Evolutionary conservation across 1,140 invertebrate genomes (phyloP).

Genomic region (Aphelinus atriplicis): DNA sequence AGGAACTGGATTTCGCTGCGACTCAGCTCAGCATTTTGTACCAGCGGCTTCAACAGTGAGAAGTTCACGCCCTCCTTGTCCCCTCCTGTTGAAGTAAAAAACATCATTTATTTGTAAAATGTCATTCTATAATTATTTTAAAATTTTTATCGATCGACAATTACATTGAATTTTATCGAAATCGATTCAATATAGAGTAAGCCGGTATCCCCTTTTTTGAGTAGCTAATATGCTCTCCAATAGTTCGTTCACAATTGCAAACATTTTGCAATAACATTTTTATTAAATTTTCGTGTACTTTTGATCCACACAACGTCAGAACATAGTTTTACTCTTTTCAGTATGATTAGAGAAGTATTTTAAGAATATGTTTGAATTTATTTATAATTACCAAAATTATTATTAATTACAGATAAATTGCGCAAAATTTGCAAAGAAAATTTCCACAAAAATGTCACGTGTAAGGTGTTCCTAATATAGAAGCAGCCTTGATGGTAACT

Average conservation of each 20-base stretch:
- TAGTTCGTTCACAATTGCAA: too few relatives aligned
- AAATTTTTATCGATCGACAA: too few relatives aligned
- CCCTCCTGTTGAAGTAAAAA: conserved; percentile 60
- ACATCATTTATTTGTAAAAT: background rate
- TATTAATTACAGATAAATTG: conserved; percentile 13
- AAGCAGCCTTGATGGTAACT: conserved; percentile 43
- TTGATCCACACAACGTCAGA: too few relatives aligned
- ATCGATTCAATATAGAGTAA: too few relatives aligned
- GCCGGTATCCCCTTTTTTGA: too few relatives aligned
- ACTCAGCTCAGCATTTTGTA: conserved; percentile 82
- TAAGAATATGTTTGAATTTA: background rate
- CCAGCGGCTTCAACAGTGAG: conserved; percentile 75
- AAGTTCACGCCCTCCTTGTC: conserved; percentile 74
- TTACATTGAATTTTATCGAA: too few relatives aligned
- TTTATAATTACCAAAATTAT: background rate
- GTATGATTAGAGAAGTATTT: too few relatives aligned
- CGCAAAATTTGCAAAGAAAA: background rate
- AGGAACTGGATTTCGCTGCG: conserved; percentile 87
- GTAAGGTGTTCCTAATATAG: conserved; percentile 33
- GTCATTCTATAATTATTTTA: too few relatives aligned
- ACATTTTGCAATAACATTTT: too few relatives aligned
- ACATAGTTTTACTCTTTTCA: too few relatives aligned
- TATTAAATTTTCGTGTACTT: too few relatives aligned
- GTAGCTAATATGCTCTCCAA: too few relatives aligned
- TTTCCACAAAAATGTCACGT: conserved; percentile 1